phyloP scores from a whole-genome alignment of 2,113 vertebrate genomes.

The Amphilophus citrinellus region DNA sequence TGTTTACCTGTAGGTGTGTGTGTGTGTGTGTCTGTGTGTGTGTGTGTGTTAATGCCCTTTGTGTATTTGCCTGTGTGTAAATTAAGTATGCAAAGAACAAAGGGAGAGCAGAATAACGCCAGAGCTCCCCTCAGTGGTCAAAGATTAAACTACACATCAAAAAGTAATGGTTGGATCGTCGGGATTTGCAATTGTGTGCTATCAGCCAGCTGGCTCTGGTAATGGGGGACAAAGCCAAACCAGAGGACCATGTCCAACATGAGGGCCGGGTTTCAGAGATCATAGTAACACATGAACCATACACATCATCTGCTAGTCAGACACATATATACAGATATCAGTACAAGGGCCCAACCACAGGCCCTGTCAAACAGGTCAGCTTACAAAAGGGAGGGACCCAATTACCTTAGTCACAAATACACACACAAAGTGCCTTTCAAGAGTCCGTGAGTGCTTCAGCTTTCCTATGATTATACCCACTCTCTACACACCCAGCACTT shows the following conservation, averaged over 20 bases:
- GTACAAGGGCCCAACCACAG: conserved; percentile 37
- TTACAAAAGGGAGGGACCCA: conserved; percentile 59
- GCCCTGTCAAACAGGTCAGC: conserved; percentile 58
- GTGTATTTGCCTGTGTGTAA: conserved; percentile 36
- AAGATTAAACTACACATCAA: conserved; percentile 23
- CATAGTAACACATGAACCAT: conserved; percentile 65
- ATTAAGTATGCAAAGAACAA: conserved; percentile 58
- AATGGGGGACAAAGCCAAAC: conserved; percentile 70
- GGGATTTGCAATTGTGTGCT: conserved; percentile 34
- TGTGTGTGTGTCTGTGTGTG: conserved; percentile 18
- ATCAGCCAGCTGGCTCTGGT: conserved; percentile 72
- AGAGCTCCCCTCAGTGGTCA: conserved; percentile 78
- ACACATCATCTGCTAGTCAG: conserved; percentile 68
- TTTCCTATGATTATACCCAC: conserved; percentile 60
- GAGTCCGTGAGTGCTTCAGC: conserved; percentile 61
- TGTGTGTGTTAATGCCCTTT: conserved; percentile 23
- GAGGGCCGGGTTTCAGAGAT: conserved; percentile 70
- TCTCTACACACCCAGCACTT: conserved; percentile 65
- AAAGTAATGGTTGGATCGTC: not conserved
- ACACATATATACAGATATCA: conserved; percentile 46
- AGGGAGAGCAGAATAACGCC: conserved; percentile 42
- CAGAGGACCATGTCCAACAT: conserved; percentile 70
- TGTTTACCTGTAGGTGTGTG: conserved; percentile 17
- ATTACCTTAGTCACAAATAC: conserved; percentile 70
- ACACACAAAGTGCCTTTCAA: conserved; percentile 71